Evolutionary conservation across 2,797 vertebrate species (phyloP).

Genomic region (Ctenopoma kingsleyae): DNA sequence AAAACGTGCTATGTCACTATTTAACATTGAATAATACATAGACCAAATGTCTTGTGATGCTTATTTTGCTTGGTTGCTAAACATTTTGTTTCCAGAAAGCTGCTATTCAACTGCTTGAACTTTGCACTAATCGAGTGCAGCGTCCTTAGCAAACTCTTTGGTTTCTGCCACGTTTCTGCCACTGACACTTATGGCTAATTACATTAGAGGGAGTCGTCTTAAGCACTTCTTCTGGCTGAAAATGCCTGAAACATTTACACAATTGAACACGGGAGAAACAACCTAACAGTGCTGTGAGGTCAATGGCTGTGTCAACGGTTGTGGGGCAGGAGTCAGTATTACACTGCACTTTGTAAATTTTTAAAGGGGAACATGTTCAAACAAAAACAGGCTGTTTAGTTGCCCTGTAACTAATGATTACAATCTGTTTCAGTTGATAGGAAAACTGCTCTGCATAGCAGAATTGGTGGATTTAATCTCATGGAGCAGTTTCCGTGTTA

Average conservation of each 20-base stretch:
- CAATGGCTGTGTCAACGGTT: not conserved
- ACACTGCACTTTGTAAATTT: not conserved
- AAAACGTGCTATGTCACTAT: slow-evolving; percentile 4
- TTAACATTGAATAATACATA: slow-evolving; percentile 8
- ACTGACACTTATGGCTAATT: slow-evolving; percentile 24
- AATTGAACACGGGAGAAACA: not conserved
- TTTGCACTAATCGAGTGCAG: slow-evolving; percentile 13
- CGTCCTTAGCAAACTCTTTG: slow-evolving; percentile 15
- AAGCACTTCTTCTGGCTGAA: not conserved
- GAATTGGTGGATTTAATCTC: slow-evolving; percentile 24
- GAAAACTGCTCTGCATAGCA: slow-evolving; percentile 15
- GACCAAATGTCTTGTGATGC: slow-evolving; percentile 3
- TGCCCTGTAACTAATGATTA: slow-evolving; percentile 22
- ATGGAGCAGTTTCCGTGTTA: slow-evolving; percentile 15
- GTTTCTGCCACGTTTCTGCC: not conserved
- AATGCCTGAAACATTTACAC: too few relatives aligned
- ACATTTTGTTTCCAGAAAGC: slow-evolving; percentile 15
- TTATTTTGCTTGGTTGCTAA: slow-evolving; percentile 22
- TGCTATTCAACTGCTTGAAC: slow-evolving; percentile 14
- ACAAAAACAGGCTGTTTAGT: slow-evolving; percentile 1
- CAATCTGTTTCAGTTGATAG: slow-evolving; percentile 22
- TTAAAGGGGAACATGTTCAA: not conserved
- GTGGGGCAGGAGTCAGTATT: too few relatives aligned
- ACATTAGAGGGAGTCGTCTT: slow-evolving; percentile 6
- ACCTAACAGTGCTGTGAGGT: not conserved